phyloP scores from a whole-genome alignment of 1,140 invertebrate species.

The Maconellicoccus hirsutus region DNA sequence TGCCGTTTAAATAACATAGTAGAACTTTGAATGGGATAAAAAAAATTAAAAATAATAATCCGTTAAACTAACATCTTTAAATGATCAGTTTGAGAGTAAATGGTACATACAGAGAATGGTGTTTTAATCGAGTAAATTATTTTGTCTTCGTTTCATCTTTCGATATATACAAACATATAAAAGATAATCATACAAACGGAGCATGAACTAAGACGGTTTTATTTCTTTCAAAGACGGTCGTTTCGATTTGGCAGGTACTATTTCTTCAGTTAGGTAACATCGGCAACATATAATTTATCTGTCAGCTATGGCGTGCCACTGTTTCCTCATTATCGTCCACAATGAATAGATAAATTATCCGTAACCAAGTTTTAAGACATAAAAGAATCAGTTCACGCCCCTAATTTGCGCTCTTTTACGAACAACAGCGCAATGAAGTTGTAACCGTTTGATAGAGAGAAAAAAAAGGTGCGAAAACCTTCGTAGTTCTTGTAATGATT shows the following conservation, averaged over 20 bases:
- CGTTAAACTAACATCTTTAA: background rate
- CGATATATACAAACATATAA: background rate
- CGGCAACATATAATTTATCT: conserved; percentile 15
- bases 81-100: background rate
- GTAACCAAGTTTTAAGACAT: background rate
- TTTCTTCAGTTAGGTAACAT: conserved; percentile 7
- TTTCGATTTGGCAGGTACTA: conserved; percentile 13
- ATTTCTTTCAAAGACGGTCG: background rate
- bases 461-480: no score
- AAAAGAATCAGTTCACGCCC: conserved; percentile 16
- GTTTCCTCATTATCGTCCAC: conserved; percentile 15
- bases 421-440: background rate
- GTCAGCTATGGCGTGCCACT: conserved; percentile 14
- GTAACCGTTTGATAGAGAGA: no score
- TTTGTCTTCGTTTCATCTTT: background rate
- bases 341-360: conserved; percentile 16
- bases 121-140: background rate
- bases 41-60: background rate
- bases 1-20: background rate
- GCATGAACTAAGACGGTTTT: background rate
- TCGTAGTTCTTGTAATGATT: no score
- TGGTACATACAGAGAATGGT: background rate
- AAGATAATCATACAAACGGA: background rate
- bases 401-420: conserved; percentile 9
- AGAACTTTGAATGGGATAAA: background rate